Base-by-base conservation (phyloP, 2,888 invertebrate genomes). In the Rhagonycha fulva region DNA sequence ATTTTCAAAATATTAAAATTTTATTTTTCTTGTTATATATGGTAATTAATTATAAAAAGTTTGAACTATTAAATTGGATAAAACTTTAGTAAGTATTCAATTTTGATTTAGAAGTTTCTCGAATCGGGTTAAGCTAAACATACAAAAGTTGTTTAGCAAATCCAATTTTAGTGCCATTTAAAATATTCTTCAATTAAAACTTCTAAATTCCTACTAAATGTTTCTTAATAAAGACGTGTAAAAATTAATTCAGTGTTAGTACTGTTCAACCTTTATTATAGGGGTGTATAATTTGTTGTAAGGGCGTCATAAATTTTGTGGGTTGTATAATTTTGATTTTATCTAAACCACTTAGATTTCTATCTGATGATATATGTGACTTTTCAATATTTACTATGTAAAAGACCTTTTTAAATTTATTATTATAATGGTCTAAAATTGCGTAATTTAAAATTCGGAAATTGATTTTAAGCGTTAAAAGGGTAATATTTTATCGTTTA, bases 231-330 rank as follows among this genome's bases (percentile, higher is more conserved):
- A 81, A 81, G 82, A 81, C 78, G 79, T 82, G 82, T 83, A 82
- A 81, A 82, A 82, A 79, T 81, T 82, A 81, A 82, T 81, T 82
- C 80, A 79, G 78, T 80, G 80, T 81, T 82, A 80, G 82, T 82
- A 80, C 62, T 68, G 75, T 68, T 74, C 72, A 32, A 70, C 71
- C 76, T 71, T 71, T 70, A 72, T 78, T 78, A 78, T 78, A 72
- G 76, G 78, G 76, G 76, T 72, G 78, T 69, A 69, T 74, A 70
- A 71, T 73, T 73, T 78, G 76, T 76, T 71, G 70, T 70, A 63
- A 66, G 66, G 70, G 47, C 60, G 26, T 61, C 62, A 74, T 70
- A 71, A 73, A 71, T 66, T 74, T 70, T 72, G 19, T 63, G 24
- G 70, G 70, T 72, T 75, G 60, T 71, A 71, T 71, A 76, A 75